phyloP scores from a whole-genome alignment of 2,113 vertebrate species.

The Protomyctophum bolini region DNA sequence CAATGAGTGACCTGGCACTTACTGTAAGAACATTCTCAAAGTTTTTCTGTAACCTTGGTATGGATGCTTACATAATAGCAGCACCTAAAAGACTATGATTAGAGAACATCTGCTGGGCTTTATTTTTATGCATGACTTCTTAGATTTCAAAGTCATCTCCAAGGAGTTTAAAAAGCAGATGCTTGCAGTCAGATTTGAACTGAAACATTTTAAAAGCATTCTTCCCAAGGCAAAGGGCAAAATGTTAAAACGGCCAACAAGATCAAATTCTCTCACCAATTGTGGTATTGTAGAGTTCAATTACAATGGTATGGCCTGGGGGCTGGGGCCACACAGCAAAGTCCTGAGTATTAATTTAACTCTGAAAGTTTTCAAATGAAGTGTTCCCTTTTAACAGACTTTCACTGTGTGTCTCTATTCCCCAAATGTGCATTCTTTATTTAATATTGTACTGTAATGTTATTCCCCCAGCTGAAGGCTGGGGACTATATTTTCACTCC shows the following conservation, averaged over 20 bases:
- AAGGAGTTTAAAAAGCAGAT: constrained; percentile 33
- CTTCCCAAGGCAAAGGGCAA: constrained; percentile 17
- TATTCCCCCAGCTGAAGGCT: too few species aligned
- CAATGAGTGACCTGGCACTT: constrained; percentile 10
- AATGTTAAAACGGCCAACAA: constrained; percentile 7
- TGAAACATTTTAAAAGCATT: constrained; percentile 15
- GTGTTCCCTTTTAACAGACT: too few species aligned
- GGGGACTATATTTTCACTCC: too few species aligned
- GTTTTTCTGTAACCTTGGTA: constrained; percentile 13
- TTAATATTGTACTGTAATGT: too few species aligned
- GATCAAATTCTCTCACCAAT: constrained; percentile 1
- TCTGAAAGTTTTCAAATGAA: too few species aligned
- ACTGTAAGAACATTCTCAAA: neutral
- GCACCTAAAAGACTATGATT: constrained; percentile 43
- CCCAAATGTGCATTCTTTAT: too few species aligned
- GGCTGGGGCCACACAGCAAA: too few species aligned
- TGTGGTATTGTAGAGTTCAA: neutral
- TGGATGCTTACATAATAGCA: constrained; percentile 33
- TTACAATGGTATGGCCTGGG: neutral
- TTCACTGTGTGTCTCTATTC: too few species aligned
- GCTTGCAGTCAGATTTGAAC: constrained; percentile 34
- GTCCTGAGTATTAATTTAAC: too few species aligned
- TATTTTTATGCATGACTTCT: constrained; percentile 32
- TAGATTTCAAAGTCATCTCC: constrained; percentile 27
- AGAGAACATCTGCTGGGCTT: constrained; percentile 51